These are phyloP conservation scores for Synodontis membranacea DNA, from an alignment of 2,113 vertebrate species.

Conservation along the genomic window DNA sequence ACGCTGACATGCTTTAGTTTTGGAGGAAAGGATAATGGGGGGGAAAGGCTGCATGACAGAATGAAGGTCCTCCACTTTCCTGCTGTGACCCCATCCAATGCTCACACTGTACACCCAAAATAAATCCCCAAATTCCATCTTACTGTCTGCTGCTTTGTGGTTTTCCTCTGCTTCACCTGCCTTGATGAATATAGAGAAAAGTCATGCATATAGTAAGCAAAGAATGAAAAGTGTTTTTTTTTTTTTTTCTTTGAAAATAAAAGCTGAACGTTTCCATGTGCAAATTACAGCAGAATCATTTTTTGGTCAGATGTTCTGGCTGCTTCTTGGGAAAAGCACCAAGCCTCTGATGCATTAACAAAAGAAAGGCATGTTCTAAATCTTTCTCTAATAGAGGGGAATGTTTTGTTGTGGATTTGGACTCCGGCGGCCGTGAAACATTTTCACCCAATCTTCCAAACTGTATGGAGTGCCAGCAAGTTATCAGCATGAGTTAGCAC, in stretches of 20 bases:
- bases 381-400: background rate
- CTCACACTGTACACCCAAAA: background rate
- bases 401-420: background rate
- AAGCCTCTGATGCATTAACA: slow-evolving; percentile 20
- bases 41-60: background rate
- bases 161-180: background rate
- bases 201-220: background rate
- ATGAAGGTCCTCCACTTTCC: slow-evolving; percentile 2
- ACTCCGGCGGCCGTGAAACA: background rate
- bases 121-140: background rate
- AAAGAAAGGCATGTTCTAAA: slow-evolving; percentile 26
- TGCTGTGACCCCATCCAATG: slow-evolving; percentile 20
- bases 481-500: slow-evolving; percentile 12
- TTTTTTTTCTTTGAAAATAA: no score
- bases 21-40: background rate
- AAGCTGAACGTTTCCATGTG: slow-evolving; percentile 27
- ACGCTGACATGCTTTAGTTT: slow-evolving; percentile 29
- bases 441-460: background rate
- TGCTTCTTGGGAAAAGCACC: slow-evolving; percentile 18
- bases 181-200: background rate
- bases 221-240: no score
- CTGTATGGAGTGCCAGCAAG: background rate
- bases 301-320: background rate
- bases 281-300: slow-evolving; percentile 5
- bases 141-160: background rate